phyloP scores from a whole-genome alignment of 1,140 invertebrate species.

The Eubasilissa regina region DNA sequence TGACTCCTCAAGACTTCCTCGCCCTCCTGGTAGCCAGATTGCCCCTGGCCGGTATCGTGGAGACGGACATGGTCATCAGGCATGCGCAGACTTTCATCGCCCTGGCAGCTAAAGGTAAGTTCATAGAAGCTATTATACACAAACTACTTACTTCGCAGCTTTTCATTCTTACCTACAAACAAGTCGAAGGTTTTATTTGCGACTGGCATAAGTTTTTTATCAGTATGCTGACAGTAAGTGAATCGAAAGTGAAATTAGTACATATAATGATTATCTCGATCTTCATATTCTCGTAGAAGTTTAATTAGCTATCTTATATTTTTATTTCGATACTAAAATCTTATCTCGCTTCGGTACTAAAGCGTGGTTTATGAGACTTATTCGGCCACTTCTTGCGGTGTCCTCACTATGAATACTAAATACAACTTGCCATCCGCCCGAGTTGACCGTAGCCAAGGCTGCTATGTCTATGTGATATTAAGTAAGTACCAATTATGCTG shows the following conservation, averaged over 20 bases:
- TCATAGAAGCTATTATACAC: no score
- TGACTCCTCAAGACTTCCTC: conserved; percentile 87
- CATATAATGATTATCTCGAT: no score
- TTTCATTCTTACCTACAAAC: not conserved
- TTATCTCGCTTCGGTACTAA: conserved; percentile 35
- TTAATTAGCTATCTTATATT: no score
- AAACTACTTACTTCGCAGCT: not conserved
- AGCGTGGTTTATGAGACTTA: conserved; percentile 35
- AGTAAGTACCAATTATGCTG: not conserved
- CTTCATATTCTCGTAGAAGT: not conserved
- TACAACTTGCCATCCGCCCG: conserved; percentile 25
- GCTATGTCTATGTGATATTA: conserved; percentile 6
- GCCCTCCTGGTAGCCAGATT: conserved; percentile 80
- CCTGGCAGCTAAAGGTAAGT: conserved; percentile 83
- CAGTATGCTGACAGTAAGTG: no score
- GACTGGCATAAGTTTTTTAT: no score
- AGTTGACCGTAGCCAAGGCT: conserved; percentile 48
- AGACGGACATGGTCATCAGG: conserved; percentile 77
- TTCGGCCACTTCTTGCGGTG: conserved; percentile 50
- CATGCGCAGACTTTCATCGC: conserved; percentile 88
- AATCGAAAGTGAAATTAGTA: no score
- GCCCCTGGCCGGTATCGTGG: conserved; percentile 69
- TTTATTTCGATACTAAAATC: conserved; percentile 26
- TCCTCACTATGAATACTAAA: conserved; percentile 24
- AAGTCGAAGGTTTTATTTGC: not conserved